A percentile compares a stretch with the other conserved stretches of the same genome.
Evolutionary conservation across 1,140 invertebrate species (phyloP).

Genomic region (Megalopta genalis): DNA sequence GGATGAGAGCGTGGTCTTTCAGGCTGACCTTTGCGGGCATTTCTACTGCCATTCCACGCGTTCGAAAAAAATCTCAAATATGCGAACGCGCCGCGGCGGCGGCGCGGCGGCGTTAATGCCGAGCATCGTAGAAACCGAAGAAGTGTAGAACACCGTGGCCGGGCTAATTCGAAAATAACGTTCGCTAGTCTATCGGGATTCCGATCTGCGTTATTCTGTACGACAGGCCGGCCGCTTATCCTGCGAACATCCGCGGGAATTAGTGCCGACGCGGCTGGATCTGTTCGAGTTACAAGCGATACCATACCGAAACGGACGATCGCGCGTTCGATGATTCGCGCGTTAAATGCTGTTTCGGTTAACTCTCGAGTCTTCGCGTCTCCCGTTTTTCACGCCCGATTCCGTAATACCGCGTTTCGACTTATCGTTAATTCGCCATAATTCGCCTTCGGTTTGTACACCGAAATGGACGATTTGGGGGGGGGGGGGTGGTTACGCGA

Average conservation of each 20-base stretch:
- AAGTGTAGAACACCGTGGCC: neutral
- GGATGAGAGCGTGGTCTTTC: conserved; percentile 24
- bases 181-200: conserved; percentile 1
- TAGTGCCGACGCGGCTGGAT: neutral
- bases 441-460: too few relatives aligned
- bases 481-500: too few relatives aligned
- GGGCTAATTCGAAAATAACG: conserved; percentile 28
- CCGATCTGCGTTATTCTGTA: conserved; percentile 12
- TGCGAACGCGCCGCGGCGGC: conserved; percentile 41
- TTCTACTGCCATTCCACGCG: conserved; percentile 31
- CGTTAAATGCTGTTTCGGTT: neutral
- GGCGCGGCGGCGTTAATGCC: conserved; percentile 26
- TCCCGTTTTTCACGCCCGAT: too few relatives aligned
- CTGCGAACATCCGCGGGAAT: neutral
- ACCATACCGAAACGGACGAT: too few relatives aligned
- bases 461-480: too few relatives aligned
- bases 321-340: neutral
- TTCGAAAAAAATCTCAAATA: conserved; percentile 33
- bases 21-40: conserved; percentile 41
- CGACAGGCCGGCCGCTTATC: neutral
- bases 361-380: too few relatives aligned
- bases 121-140: conserved; percentile 7
- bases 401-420: too few relatives aligned
- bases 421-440: too few relatives aligned
- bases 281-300: too few relatives aligned